These are phyloP conservation scores for Labeo rohita DNA, from an alignment of 2,113 vertebrate species.

Conservation along the genomic window DNA sequence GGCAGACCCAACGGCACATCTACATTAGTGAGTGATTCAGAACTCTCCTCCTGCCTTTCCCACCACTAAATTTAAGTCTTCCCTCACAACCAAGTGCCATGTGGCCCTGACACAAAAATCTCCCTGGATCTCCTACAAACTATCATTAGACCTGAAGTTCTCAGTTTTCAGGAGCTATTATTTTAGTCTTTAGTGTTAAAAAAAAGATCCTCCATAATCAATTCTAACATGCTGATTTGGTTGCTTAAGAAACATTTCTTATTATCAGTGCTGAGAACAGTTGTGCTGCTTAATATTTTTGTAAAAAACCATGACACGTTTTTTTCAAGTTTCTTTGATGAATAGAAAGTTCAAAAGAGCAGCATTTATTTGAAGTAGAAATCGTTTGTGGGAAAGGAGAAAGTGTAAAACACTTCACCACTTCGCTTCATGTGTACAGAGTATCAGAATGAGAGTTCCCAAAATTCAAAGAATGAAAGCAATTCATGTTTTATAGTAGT, in stretches of 20 bases:
- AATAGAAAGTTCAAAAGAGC: too few species aligned
- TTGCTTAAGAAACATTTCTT: too few species aligned
- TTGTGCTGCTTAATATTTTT: too few species aligned
- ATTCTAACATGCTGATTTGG: too few species aligned
- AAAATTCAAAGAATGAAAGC: background rate
- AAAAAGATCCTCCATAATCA: too few species aligned
- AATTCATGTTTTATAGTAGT: background rate
- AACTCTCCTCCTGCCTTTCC: slow-evolving; percentile 36
- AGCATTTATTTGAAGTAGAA: too few species aligned
- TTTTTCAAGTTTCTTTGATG: too few species aligned
- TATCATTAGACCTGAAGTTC: background rate
- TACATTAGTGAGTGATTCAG: slow-evolving; percentile 93
- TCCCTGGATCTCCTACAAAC: slow-evolving; percentile 14
- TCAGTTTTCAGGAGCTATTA: too few species aligned
- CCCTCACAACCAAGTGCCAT: background rate
- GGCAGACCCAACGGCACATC: slow-evolving; percentile 94
- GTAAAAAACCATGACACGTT: too few species aligned
- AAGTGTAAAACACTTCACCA: background rate
- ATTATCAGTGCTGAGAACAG: too few species aligned
- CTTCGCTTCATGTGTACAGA: background rate
- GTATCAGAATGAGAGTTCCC: background rate
- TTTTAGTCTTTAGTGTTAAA: too few species aligned
- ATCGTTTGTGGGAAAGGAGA: background rate
- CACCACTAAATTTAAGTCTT: slow-evolving; percentile 1
- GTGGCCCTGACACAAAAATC: background rate